These are phyloP conservation scores for Dromius quadrimaculatus DNA, from an alignment of 2,888 invertebrate species.

Conservation along the genomic window DNA sequence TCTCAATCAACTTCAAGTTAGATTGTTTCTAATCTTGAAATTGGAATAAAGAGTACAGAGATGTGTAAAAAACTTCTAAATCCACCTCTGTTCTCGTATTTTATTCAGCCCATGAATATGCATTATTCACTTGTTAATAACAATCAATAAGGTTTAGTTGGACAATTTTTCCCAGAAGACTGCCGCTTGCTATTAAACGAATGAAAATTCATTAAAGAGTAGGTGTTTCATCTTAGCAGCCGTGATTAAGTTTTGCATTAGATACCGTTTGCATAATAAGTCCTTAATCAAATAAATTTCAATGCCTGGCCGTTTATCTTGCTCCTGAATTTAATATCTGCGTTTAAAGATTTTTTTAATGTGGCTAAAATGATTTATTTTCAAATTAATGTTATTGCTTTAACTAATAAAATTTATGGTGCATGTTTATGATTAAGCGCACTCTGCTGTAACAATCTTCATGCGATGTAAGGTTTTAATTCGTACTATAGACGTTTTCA, in stretches of 20 bases:
- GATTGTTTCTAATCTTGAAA: too few species aligned
- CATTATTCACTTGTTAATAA: slow-evolving; percentile 41
- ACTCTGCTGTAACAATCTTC: too few species aligned
- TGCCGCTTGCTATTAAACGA: slow-evolving; percentile 29
- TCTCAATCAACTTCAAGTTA: too few species aligned
- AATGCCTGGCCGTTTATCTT: slow-evolving; percentile 36
- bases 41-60: too few species aligned
- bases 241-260: slow-evolving; percentile 40
- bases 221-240: slow-evolving; percentile 39
- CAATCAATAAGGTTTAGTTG: slow-evolving; percentile 42
- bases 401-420: too few species aligned
- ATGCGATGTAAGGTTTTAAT: too few species aligned
- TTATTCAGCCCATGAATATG: slow-evolving; percentile 47
- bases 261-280: slow-evolving; percentile 35
- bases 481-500: too few species aligned
- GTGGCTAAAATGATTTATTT: too few species aligned
- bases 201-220: slow-evolving; percentile 45
- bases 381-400: too few species aligned
- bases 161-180: too few species aligned
- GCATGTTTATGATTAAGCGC: too few species aligned
- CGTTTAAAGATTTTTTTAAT: slow-evolving; percentile 28
- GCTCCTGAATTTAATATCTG: slow-evolving; percentile 35
- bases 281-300: slow-evolving; percentile 46
- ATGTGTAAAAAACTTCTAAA: too few species aligned
- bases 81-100: neutral